Percentiles rank a stretch among this genome's conserved stretches.
Conservation (phyloP, 2,797 vertebrate species). For the Bradypodion pumilum region DNA sequence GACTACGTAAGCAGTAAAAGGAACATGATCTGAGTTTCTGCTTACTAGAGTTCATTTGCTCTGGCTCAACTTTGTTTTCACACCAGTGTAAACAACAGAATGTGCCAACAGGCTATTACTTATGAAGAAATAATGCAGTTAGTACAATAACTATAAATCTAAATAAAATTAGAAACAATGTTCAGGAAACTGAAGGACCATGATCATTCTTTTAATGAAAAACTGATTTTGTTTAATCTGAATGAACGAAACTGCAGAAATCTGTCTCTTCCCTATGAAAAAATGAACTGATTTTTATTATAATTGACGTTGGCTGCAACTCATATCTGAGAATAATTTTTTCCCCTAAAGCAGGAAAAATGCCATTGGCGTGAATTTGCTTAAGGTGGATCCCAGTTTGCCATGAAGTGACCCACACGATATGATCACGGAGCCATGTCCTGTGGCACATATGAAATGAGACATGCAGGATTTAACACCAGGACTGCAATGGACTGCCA, state of each 20-base stretch:
- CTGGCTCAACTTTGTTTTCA: conserved; percentile 2
- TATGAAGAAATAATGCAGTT: neutral
- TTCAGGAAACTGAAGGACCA: neutral
- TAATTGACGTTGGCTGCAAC: too few species aligned
- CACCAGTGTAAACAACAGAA: neutral
- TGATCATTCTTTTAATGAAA: neutral
- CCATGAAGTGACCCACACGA: too few species aligned
- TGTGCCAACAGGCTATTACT: neutral
- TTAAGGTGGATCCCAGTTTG: too few species aligned
- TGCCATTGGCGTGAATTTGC: too few species aligned
- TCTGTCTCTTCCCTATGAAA: neutral
- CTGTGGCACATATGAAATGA: too few species aligned
- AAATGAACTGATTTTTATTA: fast-evolving
- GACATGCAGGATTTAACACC: too few species aligned
- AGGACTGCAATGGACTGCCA: too few species aligned
- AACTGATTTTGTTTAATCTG: neutral
- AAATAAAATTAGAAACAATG: neutral
- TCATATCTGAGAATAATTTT: too few species aligned
- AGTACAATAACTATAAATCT: neutral
- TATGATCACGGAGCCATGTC: too few species aligned
- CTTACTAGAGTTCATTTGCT: neutral
- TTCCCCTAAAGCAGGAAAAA: too few species aligned
- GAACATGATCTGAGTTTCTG: neutral
- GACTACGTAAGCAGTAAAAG: neutral
- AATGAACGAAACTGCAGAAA: neutral